Conservation (phyloP, 2,113 vertebrate genomes). For the rat (Rattus norvegicus) region GRCr8 NC_086022.1:42514001-42514500, state of each 20-base stretch:
- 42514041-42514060: slow-evolving; percentile 74
- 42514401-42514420: slow-evolving; percentile 32
- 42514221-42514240: slow-evolving; percentile 12
- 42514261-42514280: background rate
- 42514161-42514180: slow-evolving; percentile 75
- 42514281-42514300: slow-evolving; percentile 40
- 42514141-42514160: slow-evolving; percentile 68
- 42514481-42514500: background rate
- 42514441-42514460: slow-evolving; percentile 45
- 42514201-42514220: slow-evolving; percentile 22
- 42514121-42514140: slow-evolving; percentile 69
- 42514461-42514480: slow-evolving; percentile 35
- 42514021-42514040: slow-evolving; percentile 72
- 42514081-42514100: slow-evolving; percentile 48
- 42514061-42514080: slow-evolving; percentile 61
- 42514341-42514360: slow-evolving; percentile 36
- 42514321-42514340: slow-evolving; percentile 21
- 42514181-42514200: slow-evolving; percentile 44
- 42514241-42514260: background rate
- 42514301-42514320: slow-evolving; percentile 21
- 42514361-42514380: background rate
- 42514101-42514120: slow-evolving; percentile 84
- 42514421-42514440: slow-evolving; percentile 43
- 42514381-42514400: slow-evolving; percentile 47
- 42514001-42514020: background rate